phyloP scores from a whole-genome alignment of 2,113 vertebrate genomes.

The Sclerurus mexicanus region DNA sequence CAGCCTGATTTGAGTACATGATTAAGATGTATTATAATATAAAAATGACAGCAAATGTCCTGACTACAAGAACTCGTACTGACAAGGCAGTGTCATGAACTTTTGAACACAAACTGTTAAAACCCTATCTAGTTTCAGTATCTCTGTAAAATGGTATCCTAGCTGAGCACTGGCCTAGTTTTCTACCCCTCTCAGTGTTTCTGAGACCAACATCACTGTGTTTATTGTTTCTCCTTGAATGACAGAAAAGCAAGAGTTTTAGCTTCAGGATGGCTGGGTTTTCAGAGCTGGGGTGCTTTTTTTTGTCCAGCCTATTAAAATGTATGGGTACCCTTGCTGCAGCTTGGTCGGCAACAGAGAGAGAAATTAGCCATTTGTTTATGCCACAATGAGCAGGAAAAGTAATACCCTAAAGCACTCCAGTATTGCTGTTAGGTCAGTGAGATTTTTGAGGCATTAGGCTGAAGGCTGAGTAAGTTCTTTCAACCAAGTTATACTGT shows the following conservation, averaged over 20 bases:
- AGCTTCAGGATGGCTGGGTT: not conserved
- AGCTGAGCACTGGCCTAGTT: constrained; percentile 14
- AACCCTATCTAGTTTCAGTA: not conserved
- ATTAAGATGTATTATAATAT: not conserved
- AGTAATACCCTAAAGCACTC: not conserved
- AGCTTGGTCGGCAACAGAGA: not conserved
- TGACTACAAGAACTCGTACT: not conserved
- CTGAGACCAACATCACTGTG: not conserved
- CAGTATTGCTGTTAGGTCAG: not conserved
- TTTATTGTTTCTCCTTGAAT: not conserved
- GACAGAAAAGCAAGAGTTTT: not conserved
- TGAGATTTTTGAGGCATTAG: constrained; percentile 30
- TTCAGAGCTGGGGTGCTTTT: not conserved
- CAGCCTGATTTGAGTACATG: not conserved
- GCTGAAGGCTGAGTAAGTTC: constrained; percentile 26
- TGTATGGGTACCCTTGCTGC: not conserved
- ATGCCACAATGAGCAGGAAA: not conserved
- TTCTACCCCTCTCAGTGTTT: not conserved
- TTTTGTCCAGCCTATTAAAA: not conserved
- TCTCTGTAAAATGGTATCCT: not conserved
- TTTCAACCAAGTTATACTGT: constrained; percentile 21
- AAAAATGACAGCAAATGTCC: not conserved
- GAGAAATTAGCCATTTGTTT: not conserved
- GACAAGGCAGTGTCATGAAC: not conserved
- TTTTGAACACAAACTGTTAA: not conserved